Evolutionary conservation across 23 tunicate species (phyloP).

Genomic region (Aplidium turbinatum): DNA sequence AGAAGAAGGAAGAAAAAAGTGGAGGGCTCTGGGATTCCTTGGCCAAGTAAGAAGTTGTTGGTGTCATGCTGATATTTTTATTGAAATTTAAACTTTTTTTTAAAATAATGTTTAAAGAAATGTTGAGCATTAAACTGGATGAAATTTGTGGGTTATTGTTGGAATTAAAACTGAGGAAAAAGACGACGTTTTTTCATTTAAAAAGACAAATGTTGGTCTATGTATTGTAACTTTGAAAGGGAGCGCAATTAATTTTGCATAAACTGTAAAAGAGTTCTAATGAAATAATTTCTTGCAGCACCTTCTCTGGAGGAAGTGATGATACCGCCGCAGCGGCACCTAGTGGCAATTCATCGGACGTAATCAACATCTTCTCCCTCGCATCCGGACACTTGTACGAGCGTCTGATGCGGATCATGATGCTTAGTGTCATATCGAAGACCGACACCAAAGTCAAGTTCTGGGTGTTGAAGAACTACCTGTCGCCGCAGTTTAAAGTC

Average conservation of each 20-base stretch:
- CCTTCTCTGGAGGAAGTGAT: slow-evolving; percentile 70
- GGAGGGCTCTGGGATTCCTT: slow-evolving; percentile 90
- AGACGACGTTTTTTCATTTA: too few species aligned
- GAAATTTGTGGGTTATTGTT: too few species aligned
- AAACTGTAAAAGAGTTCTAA: too few species aligned
- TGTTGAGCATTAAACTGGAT: too few species aligned
- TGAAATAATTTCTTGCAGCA: too few species aligned
- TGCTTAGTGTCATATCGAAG: slow-evolving; percentile 79
- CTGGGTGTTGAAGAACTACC: slow-evolving; percentile 95
- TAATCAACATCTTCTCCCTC: slow-evolving; percentile 93
- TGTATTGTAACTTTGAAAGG: too few species aligned
- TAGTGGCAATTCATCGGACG: slow-evolving; percentile 43
- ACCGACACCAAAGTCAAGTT: slow-evolving; percentile 93
- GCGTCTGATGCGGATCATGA: slow-evolving; percentile 98
- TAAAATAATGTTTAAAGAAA: too few species aligned
- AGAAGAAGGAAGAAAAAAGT: slow-evolving; percentile 52
- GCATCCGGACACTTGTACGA: slow-evolving; percentile 99
- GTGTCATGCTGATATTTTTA: too few species aligned
- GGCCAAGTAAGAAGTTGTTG: slow-evolving; percentile 61
- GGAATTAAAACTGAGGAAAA: too few species aligned
- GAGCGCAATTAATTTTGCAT: too few species aligned
- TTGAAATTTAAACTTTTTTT: too few species aligned
- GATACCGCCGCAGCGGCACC: slow-evolving; percentile 8
- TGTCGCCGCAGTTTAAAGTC: slow-evolving; percentile 95
- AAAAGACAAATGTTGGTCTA: too few species aligned